Conservation (phyloP, 2,888 invertebrate species). For the Zele albiditarsus region DNA sequence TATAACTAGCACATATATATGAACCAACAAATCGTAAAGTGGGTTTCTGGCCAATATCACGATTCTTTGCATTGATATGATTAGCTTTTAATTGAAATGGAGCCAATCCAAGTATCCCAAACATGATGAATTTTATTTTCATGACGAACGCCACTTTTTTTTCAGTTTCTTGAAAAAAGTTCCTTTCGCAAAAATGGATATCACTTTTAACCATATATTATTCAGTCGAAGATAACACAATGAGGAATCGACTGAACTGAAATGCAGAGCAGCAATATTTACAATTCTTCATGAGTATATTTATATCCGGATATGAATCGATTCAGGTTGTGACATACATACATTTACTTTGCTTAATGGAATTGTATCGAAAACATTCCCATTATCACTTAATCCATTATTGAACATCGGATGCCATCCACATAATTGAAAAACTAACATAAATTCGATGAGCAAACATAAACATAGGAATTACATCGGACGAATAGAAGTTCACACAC, state of each 20-base stretch:
- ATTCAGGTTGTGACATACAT: background rate
- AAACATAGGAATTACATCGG: too few relatives aligned
- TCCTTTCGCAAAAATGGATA: background rate
- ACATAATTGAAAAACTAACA: background rate
- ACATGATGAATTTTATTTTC: slow-evolving; percentile 13
- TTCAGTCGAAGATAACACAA: background rate
- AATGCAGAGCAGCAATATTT: too few relatives aligned
- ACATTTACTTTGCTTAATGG: background rate
- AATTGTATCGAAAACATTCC: background rate
- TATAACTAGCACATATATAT: slow-evolving; percentile 44
- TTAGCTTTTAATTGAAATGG: slow-evolving; percentile 17
- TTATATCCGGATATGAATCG: background rate
- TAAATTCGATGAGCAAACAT: too few relatives aligned
- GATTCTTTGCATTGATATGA: background rate
- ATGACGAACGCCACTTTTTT: background rate
- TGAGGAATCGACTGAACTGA: too few relatives aligned
- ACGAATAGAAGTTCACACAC: too few relatives aligned
- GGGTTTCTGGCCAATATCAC: background rate
- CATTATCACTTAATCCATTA: background rate
- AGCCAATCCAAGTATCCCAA: slow-evolving; percentile 40
- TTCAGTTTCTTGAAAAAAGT: background rate
- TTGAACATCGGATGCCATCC: background rate
- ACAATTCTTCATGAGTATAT: background rate
- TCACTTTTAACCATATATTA: background rate
- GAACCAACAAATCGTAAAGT: slow-evolving; percentile 40